Evolutionary conservation across 2,888 invertebrate species (phyloP).

Genomic region (Gasteruption jaculator): DNA sequence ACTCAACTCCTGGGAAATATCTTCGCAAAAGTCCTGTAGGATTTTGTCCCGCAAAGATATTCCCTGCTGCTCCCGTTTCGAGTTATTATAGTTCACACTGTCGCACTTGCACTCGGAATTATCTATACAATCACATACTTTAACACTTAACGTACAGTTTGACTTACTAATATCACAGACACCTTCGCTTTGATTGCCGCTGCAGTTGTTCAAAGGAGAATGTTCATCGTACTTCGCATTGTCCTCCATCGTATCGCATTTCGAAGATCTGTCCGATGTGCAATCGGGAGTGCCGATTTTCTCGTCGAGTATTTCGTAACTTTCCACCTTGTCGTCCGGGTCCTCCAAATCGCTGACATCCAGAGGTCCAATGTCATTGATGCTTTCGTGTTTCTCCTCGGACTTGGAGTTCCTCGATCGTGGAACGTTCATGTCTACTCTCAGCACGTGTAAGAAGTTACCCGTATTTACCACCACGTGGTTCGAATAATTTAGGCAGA

Average conservation of each 20-base stretch:
- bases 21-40: conserved; percentile 48
- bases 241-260: conserved; percentile 37
- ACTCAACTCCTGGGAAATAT: conserved; percentile 45
- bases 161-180: conserved; percentile 44
- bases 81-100: conserved; percentile 21
- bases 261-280: conserved; percentile 35
- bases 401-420: conserved; percentile 34
- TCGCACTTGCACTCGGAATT: conserved; percentile 35
- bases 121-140: conserved; percentile 37
- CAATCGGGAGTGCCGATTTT: conserved; percentile 37
- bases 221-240: conserved; percentile 35
- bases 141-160: conserved; percentile 33
- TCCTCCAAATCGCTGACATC: conserved; percentile 44
- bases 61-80: conserved; percentile 31
- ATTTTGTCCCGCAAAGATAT: conserved; percentile 49
- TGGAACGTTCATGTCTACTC: conserved; percentile 56
- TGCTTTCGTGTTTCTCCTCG: conserved; percentile 45
- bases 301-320: conserved; percentile 36
- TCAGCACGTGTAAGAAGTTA: conserved; percentile 75
- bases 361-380: conserved; percentile 37
- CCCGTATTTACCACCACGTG: conserved; percentile 82
- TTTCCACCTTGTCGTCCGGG: conserved; percentile 38
- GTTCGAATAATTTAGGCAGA: conserved; percentile 66
- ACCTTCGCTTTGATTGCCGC: conserved; percentile 41
- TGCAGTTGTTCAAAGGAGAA: conserved; percentile 35